Conservation (phyloP, 1,140 invertebrate genomes). For the Ephestia elutella region DNA sequence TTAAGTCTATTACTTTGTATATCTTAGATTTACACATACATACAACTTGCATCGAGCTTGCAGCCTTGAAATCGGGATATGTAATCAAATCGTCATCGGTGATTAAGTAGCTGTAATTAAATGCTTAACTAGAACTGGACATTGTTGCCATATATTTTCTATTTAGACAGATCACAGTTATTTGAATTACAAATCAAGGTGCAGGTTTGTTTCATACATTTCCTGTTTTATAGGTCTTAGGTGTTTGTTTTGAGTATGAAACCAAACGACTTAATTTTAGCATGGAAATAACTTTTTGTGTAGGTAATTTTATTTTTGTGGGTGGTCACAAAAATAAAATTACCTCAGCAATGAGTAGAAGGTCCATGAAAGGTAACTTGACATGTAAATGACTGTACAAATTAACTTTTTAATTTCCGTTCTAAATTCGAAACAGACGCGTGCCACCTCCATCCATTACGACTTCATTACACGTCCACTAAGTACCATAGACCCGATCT, state of each 20-base stretch:
- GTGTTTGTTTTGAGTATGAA: too few relatives aligned
- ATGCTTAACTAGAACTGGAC: slow-evolving; percentile 14
- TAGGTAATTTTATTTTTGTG: too few relatives aligned
- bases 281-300: too few relatives aligned
- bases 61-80: slow-evolving; percentile 2
- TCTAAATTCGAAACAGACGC: not conserved
- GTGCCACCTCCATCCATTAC: not conserved
- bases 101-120: slow-evolving; percentile 47
- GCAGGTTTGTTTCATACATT: not conserved
- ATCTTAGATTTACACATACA: not conserved
- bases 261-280: too few relatives aligned
- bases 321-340: too few relatives aligned
- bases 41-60: not conserved
- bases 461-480: not conserved
- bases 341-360: too few relatives aligned
- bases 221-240: too few relatives aligned
- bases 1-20: not conserved
- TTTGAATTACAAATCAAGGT: slow-evolving; percentile 1
- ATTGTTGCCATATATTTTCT: not conserved
- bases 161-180: not conserved
- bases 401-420: too few relatives aligned
- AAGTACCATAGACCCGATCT: not conserved
- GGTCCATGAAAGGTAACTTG: too few relatives aligned
- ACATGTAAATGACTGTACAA: too few relatives aligned
- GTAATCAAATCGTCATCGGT: slow-evolving; percentile 35